phyloP scores from a whole-genome alignment of 2,797 vertebrate genomes.

The Oreochromis mossambicus region DNA sequence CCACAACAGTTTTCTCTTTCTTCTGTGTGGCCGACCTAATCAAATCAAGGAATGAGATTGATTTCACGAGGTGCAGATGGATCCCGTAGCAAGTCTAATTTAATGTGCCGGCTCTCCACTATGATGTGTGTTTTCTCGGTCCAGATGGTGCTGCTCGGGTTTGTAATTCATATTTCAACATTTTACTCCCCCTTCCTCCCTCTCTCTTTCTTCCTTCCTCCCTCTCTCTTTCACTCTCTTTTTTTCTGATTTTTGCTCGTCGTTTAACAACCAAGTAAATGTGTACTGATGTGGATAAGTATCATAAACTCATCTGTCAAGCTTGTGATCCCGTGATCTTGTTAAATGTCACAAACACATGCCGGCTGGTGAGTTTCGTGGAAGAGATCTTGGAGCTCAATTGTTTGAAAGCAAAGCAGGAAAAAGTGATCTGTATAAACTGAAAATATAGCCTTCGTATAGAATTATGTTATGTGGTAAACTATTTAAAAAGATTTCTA shows the following conservation, averaged over 20 bases:
- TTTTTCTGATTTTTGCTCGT: neutral
- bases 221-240: constrained; percentile 12
- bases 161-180: constrained; percentile 76
- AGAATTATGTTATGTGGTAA: neutral
- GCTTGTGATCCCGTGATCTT: constrained; percentile 59
- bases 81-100: constrained; percentile 74
- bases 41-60: constrained; percentile 74
- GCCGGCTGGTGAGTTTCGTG: neutral
- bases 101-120: constrained; percentile 58
- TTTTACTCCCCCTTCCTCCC: constrained; percentile 12
- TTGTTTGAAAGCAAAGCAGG: neutral
- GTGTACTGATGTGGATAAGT: constrained; percentile 27
- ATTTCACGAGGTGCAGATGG: constrained; percentile 77
- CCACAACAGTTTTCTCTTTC: constrained; percentile 70
- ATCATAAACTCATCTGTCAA: constrained; percentile 58
- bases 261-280: constrained; percentile 49
- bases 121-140: constrained; percentile 72
- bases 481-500: neutral
- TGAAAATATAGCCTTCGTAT: neutral
- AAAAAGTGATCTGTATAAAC: neutral
- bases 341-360: constrained; percentile 60
- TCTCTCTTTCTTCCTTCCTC: neutral
- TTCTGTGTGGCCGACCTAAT: constrained; percentile 70
- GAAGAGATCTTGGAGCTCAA: neutral
- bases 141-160: constrained; percentile 75